A percentile compares a stretch with the other conserved stretches of the same genome.
Evolutionary conservation across 2,113 vertebrate species (phyloP).

Genomic region (Climacteris rufus): DNA sequence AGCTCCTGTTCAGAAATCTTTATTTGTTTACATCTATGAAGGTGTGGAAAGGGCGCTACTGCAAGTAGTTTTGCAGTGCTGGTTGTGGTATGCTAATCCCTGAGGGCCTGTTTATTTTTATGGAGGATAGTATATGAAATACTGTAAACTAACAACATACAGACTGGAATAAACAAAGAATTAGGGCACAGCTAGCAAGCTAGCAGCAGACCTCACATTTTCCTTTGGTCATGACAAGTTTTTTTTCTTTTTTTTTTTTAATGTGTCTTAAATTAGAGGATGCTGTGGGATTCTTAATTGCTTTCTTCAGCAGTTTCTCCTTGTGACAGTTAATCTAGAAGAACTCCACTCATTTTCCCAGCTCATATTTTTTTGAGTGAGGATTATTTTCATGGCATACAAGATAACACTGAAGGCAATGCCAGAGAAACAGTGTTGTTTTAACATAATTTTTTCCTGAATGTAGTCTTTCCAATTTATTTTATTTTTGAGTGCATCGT

Average conservation of each 20-base stretch:
- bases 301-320: background rate
- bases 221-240: background rate
- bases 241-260: too few relatives aligned
- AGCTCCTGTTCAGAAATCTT: background rate
- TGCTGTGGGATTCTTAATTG: background rate
- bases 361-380: background rate
- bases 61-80: background rate
- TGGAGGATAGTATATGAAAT: background rate
- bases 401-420: background rate
- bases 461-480: background rate
- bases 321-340: background rate
- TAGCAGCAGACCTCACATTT: background rate
- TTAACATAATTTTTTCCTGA: background rate
- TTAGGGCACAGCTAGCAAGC: background rate
- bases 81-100: background rate
- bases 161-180: background rate
- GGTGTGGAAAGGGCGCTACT: background rate
- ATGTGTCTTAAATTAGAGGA: background rate
- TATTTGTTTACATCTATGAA: slow-evolving; percentile 13
- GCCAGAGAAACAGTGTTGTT: background rate
- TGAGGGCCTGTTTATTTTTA: background rate
- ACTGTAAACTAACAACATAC: background rate
- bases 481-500: background rate
- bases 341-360: background rate
- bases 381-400: background rate